These are phyloP conservation scores for Knipowitschia caucasica DNA, from an alignment of 2,797 vertebrate species.

Conservation along the genomic window DNA sequence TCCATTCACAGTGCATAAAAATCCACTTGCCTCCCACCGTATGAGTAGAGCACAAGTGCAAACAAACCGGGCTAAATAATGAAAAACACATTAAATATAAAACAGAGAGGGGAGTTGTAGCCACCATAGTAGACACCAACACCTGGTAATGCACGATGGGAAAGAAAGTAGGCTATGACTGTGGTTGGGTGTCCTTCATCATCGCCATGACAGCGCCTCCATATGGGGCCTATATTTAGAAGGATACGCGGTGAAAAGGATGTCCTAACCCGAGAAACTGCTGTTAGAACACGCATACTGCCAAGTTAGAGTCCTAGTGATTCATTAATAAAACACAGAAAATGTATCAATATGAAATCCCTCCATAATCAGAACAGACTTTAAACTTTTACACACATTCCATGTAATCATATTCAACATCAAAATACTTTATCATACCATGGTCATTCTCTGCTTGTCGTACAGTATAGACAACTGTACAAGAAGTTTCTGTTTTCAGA, in stretches of 20 bases:
- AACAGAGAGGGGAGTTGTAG: conserved; percentile 40
- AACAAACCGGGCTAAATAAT: conserved; percentile 65
- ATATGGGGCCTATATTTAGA: conserved; percentile 26
- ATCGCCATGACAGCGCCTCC: conserved; percentile 44
- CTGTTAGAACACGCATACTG: background rate
- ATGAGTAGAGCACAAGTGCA: conserved; percentile 42
- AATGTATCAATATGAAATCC: background rate
- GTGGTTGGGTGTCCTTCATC: conserved; percentile 36
- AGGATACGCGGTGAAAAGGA: conserved; percentile 2
- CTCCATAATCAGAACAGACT: too few relatives aligned
- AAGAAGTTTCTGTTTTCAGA: too few relatives aligned
- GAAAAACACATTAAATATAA: conserved; percentile 64
- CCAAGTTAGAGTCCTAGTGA: background rate
- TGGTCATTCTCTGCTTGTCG: too few relatives aligned
- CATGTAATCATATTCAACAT: too few relatives aligned
- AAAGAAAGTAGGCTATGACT: conserved; percentile 49
- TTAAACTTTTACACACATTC: too few relatives aligned
- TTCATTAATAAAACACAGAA: background rate
- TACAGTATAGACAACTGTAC: too few relatives aligned
- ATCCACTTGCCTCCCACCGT: conserved; percentile 16
- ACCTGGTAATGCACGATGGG: conserved; percentile 29
- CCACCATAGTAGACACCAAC: conserved; percentile 45
- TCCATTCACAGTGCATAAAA: background rate
- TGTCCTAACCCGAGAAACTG: conserved; percentile 13
- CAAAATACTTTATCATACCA: too few relatives aligned